Conservation (phyloP, 2,888 invertebrate genomes). For the Drosophila prostipennis region DNA sequence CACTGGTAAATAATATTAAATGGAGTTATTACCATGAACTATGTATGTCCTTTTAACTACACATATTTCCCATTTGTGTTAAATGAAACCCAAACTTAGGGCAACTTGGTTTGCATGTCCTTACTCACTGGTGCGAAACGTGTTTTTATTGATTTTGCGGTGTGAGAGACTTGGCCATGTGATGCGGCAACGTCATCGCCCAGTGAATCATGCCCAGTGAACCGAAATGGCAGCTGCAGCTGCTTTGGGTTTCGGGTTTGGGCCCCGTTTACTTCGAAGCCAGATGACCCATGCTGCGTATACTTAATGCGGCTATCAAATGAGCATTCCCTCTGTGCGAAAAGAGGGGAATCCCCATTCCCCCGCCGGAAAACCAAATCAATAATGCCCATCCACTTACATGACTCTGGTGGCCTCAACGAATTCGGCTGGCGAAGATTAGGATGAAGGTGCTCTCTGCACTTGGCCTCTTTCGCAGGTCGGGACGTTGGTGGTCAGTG, state of each 20-base stretch:
- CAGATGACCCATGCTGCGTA: slow-evolving; percentile 35
- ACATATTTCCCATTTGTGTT: background rate
- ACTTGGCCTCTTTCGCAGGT: slow-evolving; percentile 51
- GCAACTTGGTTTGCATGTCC: slow-evolving; percentile 51
- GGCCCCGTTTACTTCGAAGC: background rate
- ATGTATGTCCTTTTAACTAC: background rate
- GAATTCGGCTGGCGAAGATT: slow-evolving; percentile 49
- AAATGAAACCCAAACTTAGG: background rate
- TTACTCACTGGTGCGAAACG: slow-evolving; percentile 58
- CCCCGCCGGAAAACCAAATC: slow-evolving; percentile 54
- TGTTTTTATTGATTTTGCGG: slow-evolving; percentile 71
- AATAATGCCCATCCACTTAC: slow-evolving; percentile 67
- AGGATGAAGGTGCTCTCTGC: slow-evolving; percentile 50
- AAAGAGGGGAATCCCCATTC: slow-evolving; percentile 7
- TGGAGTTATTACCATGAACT: background rate
- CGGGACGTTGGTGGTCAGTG: slow-evolving; percentile 20
- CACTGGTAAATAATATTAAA: background rate
- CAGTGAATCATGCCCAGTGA: slow-evolving; percentile 29
- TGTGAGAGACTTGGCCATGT: slow-evolving; percentile 66
- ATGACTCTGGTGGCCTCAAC: slow-evolving; percentile 60
- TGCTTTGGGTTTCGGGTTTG: background rate
- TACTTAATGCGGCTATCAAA: slow-evolving; percentile 42
- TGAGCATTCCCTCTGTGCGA: slow-evolving; percentile 32
- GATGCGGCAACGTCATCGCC: slow-evolving; percentile 53
- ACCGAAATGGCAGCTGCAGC: slow-evolving; percentile 29